Evolutionary conservation across 2,797 vertebrate species (phyloP), one percentile per base, ranked within the genome.

Genomic region (Taenioides sp.): DNA sequence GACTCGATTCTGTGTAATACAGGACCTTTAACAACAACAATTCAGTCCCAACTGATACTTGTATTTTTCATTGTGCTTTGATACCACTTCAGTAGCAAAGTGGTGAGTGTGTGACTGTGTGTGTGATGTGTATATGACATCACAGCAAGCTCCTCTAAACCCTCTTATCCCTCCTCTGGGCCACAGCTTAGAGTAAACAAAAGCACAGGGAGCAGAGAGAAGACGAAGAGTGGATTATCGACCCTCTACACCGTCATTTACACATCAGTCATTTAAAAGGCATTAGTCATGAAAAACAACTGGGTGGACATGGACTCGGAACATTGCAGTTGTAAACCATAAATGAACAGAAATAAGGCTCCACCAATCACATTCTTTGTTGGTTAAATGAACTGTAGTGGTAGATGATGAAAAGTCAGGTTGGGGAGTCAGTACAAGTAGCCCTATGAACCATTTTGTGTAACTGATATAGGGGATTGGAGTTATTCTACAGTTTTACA

Each of bases 131-230:
- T 82, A 50, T 82, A 76, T 86, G 86, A 86, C 88, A 87, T 86
- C 78, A 80, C 87, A 79, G 84, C 78, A 80, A 72, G 83, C 84
- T 74, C 78, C 79, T 55, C 86, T 91, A 91, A 92, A 89, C 79
- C 90, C 83, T 86, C 84, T 91, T 91, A 91, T 91, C 86, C 91
- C 77, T 90, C 84, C 89, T 87, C 85, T 76, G 84, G 85, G 89
- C 84, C 83, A 87, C 82, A 83, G 91, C 89, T 92, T 90, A 92
- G 88, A 87, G 90, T 91, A 92, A 91, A 91, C 91, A 92, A 91
- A 90, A 84, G 84, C 77, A 81, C 83, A 77, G 81, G 72, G 83
- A 62, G 77, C 22, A 82, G 82, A 87, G 12, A 74, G 80, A 72
- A 87, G 83, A 84, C 79, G 82, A 37, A 10, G 84, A 90, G 87